Evolutionary conservation across 2,113 vertebrate species (phyloP), one percentile per base, ranked within the genome.

Genomic region (Percina caprodes): DNA sequence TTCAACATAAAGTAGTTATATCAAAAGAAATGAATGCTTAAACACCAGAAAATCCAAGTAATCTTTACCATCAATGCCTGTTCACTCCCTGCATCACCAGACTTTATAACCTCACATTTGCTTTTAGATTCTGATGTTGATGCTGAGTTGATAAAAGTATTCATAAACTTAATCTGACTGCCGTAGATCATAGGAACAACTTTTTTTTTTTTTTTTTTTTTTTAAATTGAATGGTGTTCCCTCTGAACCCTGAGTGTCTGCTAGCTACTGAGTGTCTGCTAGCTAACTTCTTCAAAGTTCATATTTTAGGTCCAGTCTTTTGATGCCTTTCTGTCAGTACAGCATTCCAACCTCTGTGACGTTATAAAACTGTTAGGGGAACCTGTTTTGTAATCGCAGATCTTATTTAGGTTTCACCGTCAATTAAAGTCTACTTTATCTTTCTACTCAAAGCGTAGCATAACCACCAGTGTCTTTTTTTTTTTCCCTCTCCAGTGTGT

Each of bases 371-470:
- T 93, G 92, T 93, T 93, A 95, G 94, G 94, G 95, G 94, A 96
- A 94, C 95, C 93, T 95, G 91, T 96, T 98, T 97, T 97, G 96
- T 97, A 97, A 96, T 95, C 94, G 89, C 94, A 96, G 95, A 95
- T 92, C 94, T 95, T 95, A 89, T 82, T 93, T 94, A 94, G 95
- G 95, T 96, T 97, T 92, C 96, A 95, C 94, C 96, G 93, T 96
- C 94, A 95, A 93, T 98, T 98, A 99, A 99, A 99, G 95, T 96
- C 96, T 77, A 93, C 91, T 95, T 94, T 97, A 96, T 97, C 96
- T 98, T 98, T 98, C 94, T 97, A 97, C 94, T 96, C 94, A 93
- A 95, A 80, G 59, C 1, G 7, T 13, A 30, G 59, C 1, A 9
- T 13, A 30, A 59, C 42, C 2, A 59, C 10, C 56, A 0, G 63